Evolutionary conservation across 30 jellyfish, hydroid and myxozoan species (phyloP), one percentile per base, ranked within the genome.

Genomic region (Chrysaora quinquecirrha): DNA sequence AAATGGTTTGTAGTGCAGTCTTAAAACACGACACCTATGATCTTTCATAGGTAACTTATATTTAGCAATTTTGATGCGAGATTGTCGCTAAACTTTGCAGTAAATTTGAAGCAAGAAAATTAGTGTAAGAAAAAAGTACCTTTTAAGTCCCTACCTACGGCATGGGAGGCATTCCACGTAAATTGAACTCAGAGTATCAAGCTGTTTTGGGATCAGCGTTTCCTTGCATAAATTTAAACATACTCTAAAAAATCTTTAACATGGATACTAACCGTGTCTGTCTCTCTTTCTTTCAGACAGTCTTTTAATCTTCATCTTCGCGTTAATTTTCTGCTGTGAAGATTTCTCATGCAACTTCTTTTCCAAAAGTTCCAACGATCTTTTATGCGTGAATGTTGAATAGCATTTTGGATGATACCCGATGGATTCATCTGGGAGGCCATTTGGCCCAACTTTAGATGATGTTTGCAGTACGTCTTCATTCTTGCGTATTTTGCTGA

Each of bases 341-440:
- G n/a, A n/a, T n/a, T n/a, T n/a, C 72, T 25, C 28, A 4, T 60
- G 11, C 33, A 60, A 9, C 10, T 60, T 43, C 16, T 16, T 9
- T 43, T 43, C n/a, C 72, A n/a, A 4, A 21, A 6, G n/a, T 6
- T 9, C 33, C 10, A 21, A 22, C 9, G 32, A 60, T 4, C n/a
- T 25, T 9, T 21, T 21, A 21, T 60, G 72, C 23, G 23, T 60
- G 33, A 60, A 60, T 6, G 9, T 6, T 6, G 72, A 10, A 22
- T 60, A 60, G n/a, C 32, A 60, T 60, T 60, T 10, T n/a, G 32
- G 72, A 25, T 60, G 72, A 20, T 60, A 60, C n/a, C 72, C 72
- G 33, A 43, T 9, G 58, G 9, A 6, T 43, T 43, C 58, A 43
- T 43, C 58, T 43, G 58, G 58, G 58, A 43, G 58, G 9, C 58